Evolutionary conservation across 2,797 vertebrate species (phyloP).

Genomic region (Coregonus ussuriensis): DNA sequence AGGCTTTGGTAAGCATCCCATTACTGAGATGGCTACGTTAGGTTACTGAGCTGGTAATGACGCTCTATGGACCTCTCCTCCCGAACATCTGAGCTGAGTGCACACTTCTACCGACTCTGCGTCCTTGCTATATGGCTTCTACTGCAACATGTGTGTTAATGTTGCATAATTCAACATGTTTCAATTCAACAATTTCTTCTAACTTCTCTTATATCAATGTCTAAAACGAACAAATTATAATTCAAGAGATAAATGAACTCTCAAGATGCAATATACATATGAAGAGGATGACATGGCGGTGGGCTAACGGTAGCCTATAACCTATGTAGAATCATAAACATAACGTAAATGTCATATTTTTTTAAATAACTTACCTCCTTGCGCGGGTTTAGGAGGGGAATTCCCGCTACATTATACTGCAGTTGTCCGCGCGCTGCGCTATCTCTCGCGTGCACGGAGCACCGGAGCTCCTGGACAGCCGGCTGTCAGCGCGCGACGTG

Average conservation of each 20-base stretch:
- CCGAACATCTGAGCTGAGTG: neutral
- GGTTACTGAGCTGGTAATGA: too few relatives aligned
- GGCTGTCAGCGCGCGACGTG: slow-evolving; percentile 74
- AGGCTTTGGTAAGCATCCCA: neutral
- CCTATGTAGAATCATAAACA: neutral
- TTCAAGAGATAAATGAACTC: neutral
- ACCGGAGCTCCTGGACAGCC: slow-evolving; percentile 71
- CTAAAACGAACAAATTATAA: neutral
- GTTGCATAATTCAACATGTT: neutral
- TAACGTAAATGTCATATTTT: neutral
- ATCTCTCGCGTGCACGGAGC: slow-evolving; percentile 53
- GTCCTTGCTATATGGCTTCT: neutral
- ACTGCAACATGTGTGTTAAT: neutral
- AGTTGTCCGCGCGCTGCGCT: slow-evolving; percentile 68
- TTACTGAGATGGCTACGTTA: neutral
- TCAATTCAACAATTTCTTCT: neutral
- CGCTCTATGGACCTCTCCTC: too few relatives aligned
- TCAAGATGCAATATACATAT: neutral
- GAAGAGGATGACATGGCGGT: neutral
- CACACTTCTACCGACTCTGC: neutral
- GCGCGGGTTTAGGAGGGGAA: slow-evolving; percentile 57
- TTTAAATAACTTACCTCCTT: slow-evolving; percentile 67
- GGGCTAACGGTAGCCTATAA: too few relatives aligned
- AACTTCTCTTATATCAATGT: neutral
- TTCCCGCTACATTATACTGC: slow-evolving; percentile 78